Conservation (phyloP, 2,113 vertebrate species). For the Hucho hucho region DNA sequence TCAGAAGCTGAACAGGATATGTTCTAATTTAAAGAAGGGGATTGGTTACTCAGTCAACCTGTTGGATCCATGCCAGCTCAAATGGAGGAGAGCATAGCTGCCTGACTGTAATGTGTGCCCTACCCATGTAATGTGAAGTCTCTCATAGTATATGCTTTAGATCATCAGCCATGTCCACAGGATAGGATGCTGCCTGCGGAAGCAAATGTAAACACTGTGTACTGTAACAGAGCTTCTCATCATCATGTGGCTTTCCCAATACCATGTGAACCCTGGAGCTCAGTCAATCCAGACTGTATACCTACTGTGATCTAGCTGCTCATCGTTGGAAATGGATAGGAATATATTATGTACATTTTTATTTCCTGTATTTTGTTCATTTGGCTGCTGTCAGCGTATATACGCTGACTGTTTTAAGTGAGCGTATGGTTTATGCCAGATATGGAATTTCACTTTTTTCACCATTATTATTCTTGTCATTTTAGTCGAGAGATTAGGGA, state of each 20-base stretch:
- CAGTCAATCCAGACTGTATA: constrained; percentile 42
- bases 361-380: constrained; percentile 32
- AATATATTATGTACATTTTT: neutral
- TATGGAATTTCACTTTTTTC: constrained; percentile 1
- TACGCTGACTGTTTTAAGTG: constrained; percentile 43
- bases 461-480: neutral
- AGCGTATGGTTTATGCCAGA: neutral
- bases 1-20: constrained; percentile 16
- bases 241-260: constrained; percentile 40
- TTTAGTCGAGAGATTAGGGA: neutral
- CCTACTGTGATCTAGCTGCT: constrained; percentile 43
- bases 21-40: neutral
- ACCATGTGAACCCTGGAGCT: constrained; percentile 53
- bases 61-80: constrained; percentile 13
- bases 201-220: neutral
- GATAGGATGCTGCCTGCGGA: constrained; percentile 17
- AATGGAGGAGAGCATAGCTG: constrained; percentile 23
- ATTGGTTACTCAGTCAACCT: neutral
- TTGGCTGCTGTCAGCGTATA: constrained; percentile 37
- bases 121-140: constrained; percentile 34
- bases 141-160: constrained; percentile 28
- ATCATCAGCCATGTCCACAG: constrained; percentile 33
- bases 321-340: constrained; percentile 32
- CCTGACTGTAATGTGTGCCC: constrained; percentile 34
- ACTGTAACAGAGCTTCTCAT: constrained; percentile 36